Evolutionary conservation across 2,797 vertebrate species (phyloP), one percentile per base, ranked within the genome.

Genomic region (Lerista edwardsae): DNA sequence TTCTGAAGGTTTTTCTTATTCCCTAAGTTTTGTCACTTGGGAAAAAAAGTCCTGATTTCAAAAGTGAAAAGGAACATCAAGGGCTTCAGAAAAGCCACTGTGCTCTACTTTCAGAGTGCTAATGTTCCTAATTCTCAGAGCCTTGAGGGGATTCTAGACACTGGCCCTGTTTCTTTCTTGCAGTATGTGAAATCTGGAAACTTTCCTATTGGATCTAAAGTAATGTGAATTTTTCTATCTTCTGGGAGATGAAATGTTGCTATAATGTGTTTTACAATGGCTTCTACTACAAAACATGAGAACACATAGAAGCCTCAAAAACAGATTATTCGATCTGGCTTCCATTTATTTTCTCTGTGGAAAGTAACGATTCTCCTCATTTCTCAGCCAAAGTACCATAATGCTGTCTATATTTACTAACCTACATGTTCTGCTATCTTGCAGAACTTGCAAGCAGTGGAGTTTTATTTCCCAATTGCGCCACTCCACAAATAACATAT

Each of bases 1-100:
- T 78, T 81, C 81, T 3, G 34, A 82, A 89, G 67, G 23, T 23
- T 59, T 64, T 34, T 15, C 67, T 69, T 79, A 67, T 62, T 83
- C 80, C 74, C 82, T 51, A 79, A 82, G 61, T 3, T n/a, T 21
- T 51, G 83, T 76, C 91, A 55, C 83, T 75, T 59, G 82, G 82
- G 69, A 61, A 44, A 79, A 62, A 57, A 57, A 86, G 85, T 34
- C 87, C 87, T 91, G 59, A 55, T 88, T 91, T 92, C 47, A 14
- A 78, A 3, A 23, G 57, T 79, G 65, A 47, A 76, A 81, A 39
- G 44, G 77, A 41, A 81, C 25, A 1, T 31, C 2, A 75, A 75
- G 86, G 73, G 3, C 61, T 19, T 15, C 81, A 23, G 59, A 39
- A 10, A 55, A 79, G 74, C 65, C 84, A 0, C 59, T 29, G 79